Evolutionary conservation across 2,888 invertebrate species (phyloP), one percentile per base, ranked within the genome.

Genomic region (Arrhopalites spinosus): DNA sequence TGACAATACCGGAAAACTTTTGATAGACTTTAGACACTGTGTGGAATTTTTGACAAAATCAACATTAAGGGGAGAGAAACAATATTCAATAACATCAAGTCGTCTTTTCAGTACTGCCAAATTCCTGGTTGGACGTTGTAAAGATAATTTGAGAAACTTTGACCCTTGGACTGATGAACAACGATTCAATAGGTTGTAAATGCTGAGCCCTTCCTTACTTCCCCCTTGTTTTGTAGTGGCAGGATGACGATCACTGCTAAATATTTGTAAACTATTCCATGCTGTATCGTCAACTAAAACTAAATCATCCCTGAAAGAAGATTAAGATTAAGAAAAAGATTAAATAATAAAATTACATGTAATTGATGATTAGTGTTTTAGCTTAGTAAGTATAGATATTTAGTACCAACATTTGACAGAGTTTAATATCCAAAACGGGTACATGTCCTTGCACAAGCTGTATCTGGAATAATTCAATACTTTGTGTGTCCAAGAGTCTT

Each of bases 241-340:
- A 11, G 93, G 93, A 84, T 93, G 93, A 1, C 89, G 87, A 71
- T 90, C 88, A 1, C 89, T 87, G 78, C 90, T 89, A 85, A 95
- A 93, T 79, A 96, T 90, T 85, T 93, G 91, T 56, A 96, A 86
- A 0, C 92, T 91, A 75, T 89, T 89, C 85, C 91, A 92, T 0
- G 91, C 90, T 79, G 90, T 90, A 50, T 89, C 88, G 85, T 93
- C 92, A 77, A 93, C 87, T 79, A 89, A 88, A 23, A 93, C 90
- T 83, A 91, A 87, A 83, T 92, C 89, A 69, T 88, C 87, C 78
- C 93, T 93, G 82, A 7, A 85, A 84, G 8, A 13, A 53, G 3
- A 25, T 23, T n/a, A n/a, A n/a, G n/a, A n/a, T n/a, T n/a, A n/a
- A n/a, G n/a, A n/a, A n/a, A n/a, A 45, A 45, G 47, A 45, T 45